A percentile compares a stretch with the other conserved stretches of the same genome.
These are phyloP conservation scores for Agrochola lota DNA, from an alignment of 2,888 invertebrate genomes.

Conservation along the genomic window DNA sequence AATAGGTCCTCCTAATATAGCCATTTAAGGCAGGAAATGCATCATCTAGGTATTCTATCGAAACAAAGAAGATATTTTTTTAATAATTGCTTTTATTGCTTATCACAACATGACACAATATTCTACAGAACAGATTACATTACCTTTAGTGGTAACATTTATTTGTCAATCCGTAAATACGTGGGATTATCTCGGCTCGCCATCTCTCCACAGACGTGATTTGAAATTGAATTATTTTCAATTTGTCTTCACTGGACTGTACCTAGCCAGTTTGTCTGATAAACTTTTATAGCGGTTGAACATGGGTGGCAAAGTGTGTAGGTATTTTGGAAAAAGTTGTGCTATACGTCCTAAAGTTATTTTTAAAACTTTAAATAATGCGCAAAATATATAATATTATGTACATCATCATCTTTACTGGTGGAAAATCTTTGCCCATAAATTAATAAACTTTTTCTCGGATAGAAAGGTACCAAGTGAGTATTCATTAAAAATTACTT, in stretches of 20 bases:
- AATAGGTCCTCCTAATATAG: too few species aligned
- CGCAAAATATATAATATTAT: too few species aligned
- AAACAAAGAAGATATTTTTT: background rate
- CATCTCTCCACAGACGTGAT: constrained; percentile 70
- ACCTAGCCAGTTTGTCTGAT: background rate
- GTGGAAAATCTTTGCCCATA: too few species aligned
- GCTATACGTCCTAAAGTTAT: too few species aligned
- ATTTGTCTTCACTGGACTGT: background rate
- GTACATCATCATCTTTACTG: too few species aligned
- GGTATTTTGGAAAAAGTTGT: background rate
- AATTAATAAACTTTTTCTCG: background rate
- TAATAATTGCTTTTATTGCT: too few species aligned
- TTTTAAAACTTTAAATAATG: too few species aligned
- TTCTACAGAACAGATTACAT: background rate
- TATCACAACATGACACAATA: background rate
- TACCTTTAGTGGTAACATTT: constrained; percentile 49
- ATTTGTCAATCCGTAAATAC: constrained; percentile 69
- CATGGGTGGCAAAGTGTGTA: background rate
- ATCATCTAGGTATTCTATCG: background rate
- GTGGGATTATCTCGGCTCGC: constrained; percentile 71
- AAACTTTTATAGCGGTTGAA: background rate
- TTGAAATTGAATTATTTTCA: constrained; percentile 69
- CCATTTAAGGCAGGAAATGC: background rate
- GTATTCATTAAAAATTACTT: background rate
- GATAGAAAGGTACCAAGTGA: background rate